Evolutionary conservation across 2,888 invertebrate genomes (phyloP), one percentile per base, ranked within the genome.

Genomic region (Cheilosia vulpina): DNA sequence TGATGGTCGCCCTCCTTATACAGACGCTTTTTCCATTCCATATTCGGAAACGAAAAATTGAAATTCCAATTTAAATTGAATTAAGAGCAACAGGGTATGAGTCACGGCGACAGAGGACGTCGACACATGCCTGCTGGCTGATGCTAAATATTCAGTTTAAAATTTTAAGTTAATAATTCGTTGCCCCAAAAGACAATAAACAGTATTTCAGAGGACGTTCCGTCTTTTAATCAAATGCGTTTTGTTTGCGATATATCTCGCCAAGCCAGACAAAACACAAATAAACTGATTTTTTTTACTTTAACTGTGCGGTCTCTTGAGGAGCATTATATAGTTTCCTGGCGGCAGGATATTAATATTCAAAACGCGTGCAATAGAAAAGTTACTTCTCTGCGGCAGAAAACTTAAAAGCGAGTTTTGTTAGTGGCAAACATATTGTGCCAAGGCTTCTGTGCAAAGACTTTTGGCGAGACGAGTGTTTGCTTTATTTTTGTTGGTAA

Each of bases 31-130:
- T n/a, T 27, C 47, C 5, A 45, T 47, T 62, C 43, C 78, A 79
- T 73, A 73, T 78, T 73, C 68, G 63, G 24, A 50, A 6, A 53
- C 21, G 21, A 55, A 55, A 55, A 50, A 66, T 65, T 47, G 24
- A n/a, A 73, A 78, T 57, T 73, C 45, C 62, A 78, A 78, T 83
- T 78, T 83, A 83, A 83, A 83, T 83, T 83, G 78, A 83, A 83
- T 83, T 83, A 83, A 83, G 55, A 78, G 73, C 45, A 27, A 43
- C 52, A 38, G 24, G 9, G 21, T 31, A 17, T 60, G 60, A 72
- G 60, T 72, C 60, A 53, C 27, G 41, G 9, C 17, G 47, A 47
- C 47, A 47, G 47, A 21, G 21, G 21, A 47, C n/a, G 47, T 9
- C 47, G n/a, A n/a, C 43, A n/a, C 43, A 43, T 43, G n/a, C n/a